phyloP scores from a whole-genome alignment of 2,888 invertebrate genomes.

The Athripsodes cinereus region DNA sequence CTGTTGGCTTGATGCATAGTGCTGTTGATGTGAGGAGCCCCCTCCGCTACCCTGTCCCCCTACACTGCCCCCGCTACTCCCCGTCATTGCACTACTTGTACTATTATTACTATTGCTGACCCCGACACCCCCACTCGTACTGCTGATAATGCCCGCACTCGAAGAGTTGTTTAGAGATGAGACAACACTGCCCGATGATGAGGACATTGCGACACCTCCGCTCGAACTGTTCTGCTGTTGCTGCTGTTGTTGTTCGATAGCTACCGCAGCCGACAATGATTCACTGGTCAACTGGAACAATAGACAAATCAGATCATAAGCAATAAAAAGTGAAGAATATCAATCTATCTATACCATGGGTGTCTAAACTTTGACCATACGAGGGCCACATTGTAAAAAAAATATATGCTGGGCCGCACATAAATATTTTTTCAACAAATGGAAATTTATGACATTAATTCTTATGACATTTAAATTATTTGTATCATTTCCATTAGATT shows the following conservation, averaged over 20 bases:
- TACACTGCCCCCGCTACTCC: not conserved
- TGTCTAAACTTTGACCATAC: too few species aligned
- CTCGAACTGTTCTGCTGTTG: not conserved
- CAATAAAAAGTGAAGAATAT: too few species aligned
- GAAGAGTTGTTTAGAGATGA: conserved; percentile 1
- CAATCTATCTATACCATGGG: too few species aligned
- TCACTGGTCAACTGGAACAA: conserved; percentile 23
- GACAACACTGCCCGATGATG: not conserved
- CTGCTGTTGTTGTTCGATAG: conserved; percentile 21
- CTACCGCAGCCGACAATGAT: conserved; percentile 20
- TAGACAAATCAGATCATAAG: too few species aligned
- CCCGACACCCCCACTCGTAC: not conserved
- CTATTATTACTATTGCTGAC: not conserved
- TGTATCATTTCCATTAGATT: too few species aligned
- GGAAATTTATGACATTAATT: too few species aligned
- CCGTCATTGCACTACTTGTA: not conserved
- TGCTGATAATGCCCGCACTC: conserved; percentile 3
- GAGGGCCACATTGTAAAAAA: too few species aligned
- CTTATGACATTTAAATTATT: too few species aligned
- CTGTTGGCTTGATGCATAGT: not conserved
- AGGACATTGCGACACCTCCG: conserved; percentile 2
- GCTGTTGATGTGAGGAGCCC: not conserved
- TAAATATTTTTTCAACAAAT: not conserved
- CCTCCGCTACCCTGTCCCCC: not conserved
- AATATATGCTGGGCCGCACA: too few species aligned